Evolutionary conservation across 2,797 vertebrate genomes (phyloP).

Genomic region (Thamnophis elegans): DNA sequence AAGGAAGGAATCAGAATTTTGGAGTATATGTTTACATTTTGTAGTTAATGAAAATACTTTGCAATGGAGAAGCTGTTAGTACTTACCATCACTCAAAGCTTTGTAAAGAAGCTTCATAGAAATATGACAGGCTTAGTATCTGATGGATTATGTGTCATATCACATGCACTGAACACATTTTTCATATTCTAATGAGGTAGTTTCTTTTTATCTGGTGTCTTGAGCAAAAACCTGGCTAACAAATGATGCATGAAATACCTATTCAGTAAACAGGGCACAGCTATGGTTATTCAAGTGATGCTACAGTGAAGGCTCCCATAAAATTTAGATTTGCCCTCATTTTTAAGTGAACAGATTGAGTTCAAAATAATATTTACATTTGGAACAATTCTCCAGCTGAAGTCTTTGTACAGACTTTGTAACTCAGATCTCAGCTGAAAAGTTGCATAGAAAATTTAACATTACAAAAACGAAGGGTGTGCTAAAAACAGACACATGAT

Average conservation of each 20-base stretch:
- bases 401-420: not conserved
- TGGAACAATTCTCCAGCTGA: not conserved
- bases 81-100: not conserved
- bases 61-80: not conserved
- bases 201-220: slow-evolving; percentile 11
- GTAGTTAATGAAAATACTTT: not conserved
- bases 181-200: slow-evolving; percentile 8
- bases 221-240: not conserved
- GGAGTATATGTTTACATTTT: not conserved
- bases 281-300: not conserved
- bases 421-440: not conserved
- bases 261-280: not conserved
- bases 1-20: not conserved
- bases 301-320: not conserved
- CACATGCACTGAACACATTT: slow-evolving; percentile 7
- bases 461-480: not conserved
- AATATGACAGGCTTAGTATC: not conserved
- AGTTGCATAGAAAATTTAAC: not conserved
- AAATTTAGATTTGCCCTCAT: not conserved
- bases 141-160: accelerated
- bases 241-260: not conserved
- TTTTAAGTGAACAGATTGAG: not conserved
- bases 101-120: not conserved
- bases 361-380: not conserved
- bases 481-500: not conserved